phyloP scores from a whole-genome alignment of 35 echinoderm and acorn worm genomes.

The Ptychodera flava region DNA sequence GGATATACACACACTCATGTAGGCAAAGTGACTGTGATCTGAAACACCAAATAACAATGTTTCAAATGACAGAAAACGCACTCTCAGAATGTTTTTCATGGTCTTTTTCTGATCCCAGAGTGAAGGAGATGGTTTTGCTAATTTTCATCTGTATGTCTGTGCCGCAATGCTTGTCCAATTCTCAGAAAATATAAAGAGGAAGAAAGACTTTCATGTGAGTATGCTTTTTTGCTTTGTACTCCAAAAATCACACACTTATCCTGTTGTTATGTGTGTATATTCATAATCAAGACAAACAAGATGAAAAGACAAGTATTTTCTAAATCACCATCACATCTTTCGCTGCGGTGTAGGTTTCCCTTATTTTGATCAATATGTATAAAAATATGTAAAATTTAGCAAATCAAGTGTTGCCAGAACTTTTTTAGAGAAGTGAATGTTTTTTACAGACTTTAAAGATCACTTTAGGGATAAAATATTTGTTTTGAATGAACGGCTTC shows the following conservation, averaged over 20 bases:
- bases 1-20: no score
- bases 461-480: no score
- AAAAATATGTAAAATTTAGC: background rate
- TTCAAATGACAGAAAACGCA: no score
- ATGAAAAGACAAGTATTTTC: background rate
- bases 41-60: no score
- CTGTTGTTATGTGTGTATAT: background rate
- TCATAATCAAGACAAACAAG: background rate
- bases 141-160: conserved; percentile 98
- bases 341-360: background rate
- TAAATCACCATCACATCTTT: background rate
- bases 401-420: background rate
- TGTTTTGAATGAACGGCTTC: no score
- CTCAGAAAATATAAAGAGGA: conserved; percentile 39
- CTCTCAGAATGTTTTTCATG: no score
- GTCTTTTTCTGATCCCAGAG: conserved; percentile 68
- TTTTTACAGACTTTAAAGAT: no score
- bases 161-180: conserved; percentile 87
- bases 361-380: background rate
- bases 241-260: background rate
- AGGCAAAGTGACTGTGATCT: no score
- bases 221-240: background rate
- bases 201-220: conserved; percentile 94
- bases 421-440: no score
- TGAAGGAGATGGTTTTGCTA: conserved; percentile 94